Conservation (phyloP, 2,888 invertebrate species). For the Noctua janthe region DNA sequence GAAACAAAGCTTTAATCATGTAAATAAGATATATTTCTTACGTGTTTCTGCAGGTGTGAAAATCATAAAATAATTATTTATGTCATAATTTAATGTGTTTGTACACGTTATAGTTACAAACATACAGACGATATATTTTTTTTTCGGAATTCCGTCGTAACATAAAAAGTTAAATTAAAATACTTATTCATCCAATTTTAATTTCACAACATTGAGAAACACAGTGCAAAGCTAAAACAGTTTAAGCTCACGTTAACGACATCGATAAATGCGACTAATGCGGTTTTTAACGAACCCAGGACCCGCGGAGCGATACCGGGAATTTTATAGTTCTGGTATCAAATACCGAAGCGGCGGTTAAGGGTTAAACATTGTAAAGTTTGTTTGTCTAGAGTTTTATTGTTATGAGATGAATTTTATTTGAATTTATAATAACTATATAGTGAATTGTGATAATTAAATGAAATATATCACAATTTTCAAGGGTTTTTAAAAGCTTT, state of each 20-base stretch:
- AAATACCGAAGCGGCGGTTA: slow-evolving; percentile 59
- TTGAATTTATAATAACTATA: slow-evolving; percentile 22
- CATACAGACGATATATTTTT: background rate
- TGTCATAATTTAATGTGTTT: too few species aligned
- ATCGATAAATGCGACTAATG: slow-evolving; percentile 84
- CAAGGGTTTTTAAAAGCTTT: background rate
- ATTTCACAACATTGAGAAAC: slow-evolving; percentile 70
- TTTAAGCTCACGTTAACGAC: slow-evolving; percentile 81
- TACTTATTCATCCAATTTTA: background rate
- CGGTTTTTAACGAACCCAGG: slow-evolving; percentile 81
- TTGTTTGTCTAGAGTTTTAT: slow-evolving; percentile 50
- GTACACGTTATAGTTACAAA: background rate
- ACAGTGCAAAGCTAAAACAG: slow-evolving; percentile 73
- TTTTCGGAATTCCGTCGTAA: background rate
- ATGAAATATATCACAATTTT: background rate
- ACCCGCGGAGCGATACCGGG: slow-evolving; percentile 65
- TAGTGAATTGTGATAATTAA: background rate
- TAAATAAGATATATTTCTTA: background rate
- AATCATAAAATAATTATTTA: background rate
- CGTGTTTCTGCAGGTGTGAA: background rate
- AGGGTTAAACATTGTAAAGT: slow-evolving; percentile 65
- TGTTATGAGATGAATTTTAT: slow-evolving; percentile 49
- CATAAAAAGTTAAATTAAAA: background rate
- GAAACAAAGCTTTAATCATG: background rate
- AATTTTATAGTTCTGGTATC: slow-evolving; percentile 72